These are phyloP conservation scores for Melanaphis sacchari DNA, from an alignment of 1,140 invertebrate species.

Conservation along the genomic window DNA sequence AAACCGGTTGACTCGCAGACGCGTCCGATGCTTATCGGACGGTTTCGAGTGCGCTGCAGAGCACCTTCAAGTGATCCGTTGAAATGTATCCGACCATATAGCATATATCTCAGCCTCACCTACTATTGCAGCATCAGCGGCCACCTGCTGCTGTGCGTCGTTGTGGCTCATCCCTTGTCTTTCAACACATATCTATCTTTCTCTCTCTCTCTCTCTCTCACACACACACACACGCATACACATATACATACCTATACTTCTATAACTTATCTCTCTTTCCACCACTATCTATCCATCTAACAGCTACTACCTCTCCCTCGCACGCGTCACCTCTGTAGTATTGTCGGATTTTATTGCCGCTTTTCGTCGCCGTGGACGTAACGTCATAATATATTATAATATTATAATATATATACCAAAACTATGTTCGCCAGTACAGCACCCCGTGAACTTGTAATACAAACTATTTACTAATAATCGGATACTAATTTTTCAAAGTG, in stretches of 20 bases:
- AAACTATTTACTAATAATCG: not conserved
- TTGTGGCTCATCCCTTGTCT: constrained; percentile 32
- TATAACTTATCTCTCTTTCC: not conserved
- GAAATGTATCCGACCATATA: constrained; percentile 42
- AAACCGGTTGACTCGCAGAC: constrained; percentile 50
- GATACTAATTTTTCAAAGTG: not conserved
- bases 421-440: constrained; percentile 76
- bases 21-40: constrained; percentile 47
- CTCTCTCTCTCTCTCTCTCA: constrained; percentile 18
- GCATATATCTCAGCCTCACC: constrained; percentile 19
- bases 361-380: constrained; percentile 72
- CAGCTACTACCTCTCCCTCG: not conserved
- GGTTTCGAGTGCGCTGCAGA: not conserved
- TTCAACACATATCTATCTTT: constrained; percentile 42
- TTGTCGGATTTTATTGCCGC: constrained; percentile 58
- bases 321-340: not conserved
- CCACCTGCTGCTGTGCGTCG: constrained; percentile 42
- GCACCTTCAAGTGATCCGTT: constrained; percentile 45
- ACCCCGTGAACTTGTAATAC: constrained; percentile 68
- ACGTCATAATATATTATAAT: not conserved
- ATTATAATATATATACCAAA: too few relatives aligned
- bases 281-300: not conserved
- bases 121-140: not conserved
- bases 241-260: too few relatives aligned
- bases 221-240: too few relatives aligned